Evolutionary conservation across 2,797 vertebrate genomes (phyloP).

Genomic region (Onychomys torridus): DNA sequence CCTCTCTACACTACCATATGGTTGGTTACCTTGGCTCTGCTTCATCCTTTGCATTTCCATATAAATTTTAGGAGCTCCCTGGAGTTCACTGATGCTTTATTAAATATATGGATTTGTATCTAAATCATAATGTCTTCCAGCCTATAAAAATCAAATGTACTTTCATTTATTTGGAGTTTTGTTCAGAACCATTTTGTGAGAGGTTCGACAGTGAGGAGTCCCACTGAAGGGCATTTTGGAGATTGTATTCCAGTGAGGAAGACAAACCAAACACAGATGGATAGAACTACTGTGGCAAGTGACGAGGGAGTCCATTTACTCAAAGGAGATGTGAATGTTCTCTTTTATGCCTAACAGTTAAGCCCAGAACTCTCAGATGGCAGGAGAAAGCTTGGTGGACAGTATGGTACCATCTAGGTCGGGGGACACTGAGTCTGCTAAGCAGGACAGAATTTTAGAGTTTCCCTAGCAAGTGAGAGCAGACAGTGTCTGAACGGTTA

Average conservation of each 20-base stretch:
- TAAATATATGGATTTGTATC: slow-evolving; percentile 41
- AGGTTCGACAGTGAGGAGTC: not conserved
- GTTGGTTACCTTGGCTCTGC: not conserved
- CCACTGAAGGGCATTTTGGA: not conserved
- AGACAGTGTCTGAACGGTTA: not conserved
- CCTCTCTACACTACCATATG: not conserved
- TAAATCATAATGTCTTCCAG: slow-evolving; percentile 1
- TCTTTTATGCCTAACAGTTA: not conserved
- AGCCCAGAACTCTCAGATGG: not conserved
- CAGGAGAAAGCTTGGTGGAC: not conserved
- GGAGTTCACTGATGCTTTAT: not conserved
- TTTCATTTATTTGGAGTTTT: slow-evolving; percentile 24
- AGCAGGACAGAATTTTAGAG: not conserved
- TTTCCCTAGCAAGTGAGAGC: not conserved
- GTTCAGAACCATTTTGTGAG: not conserved
- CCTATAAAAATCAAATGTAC: not conserved
- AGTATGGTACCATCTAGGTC: not conserved
- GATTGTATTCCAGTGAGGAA: not conserved
- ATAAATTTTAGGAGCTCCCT: not conserved
- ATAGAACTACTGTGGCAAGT: not conserved
- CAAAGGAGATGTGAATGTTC: not conserved
- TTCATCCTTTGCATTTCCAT: not conserved
- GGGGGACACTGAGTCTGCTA: not conserved
- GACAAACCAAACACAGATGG: not conserved
- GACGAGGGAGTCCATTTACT: not conserved